Conservation (phyloP, 2,888 invertebrate genomes). For the Cactoblastis cactorum region DNA sequence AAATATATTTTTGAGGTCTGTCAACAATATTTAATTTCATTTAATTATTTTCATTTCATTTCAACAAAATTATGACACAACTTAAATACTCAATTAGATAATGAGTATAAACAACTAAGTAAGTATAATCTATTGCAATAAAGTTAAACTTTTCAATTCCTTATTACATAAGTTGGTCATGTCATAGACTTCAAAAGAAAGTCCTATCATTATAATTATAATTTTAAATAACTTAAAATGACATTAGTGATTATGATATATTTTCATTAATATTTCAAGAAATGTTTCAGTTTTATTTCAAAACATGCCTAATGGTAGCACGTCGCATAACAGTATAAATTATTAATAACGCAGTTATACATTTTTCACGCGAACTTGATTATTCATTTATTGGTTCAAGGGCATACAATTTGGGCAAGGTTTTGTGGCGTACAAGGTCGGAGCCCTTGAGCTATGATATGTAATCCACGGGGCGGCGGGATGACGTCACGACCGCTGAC, state of each 20-base stretch:
- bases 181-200: neutral
- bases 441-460: conserved; percentile 51
- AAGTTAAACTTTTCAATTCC: conserved; percentile 7
- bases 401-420: conserved; percentile 60
- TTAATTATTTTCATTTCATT: no score
- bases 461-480: conserved; percentile 74
- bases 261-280: no score
- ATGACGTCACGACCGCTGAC: conserved; percentile 81
- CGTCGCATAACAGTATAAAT: no score
- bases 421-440: conserved; percentile 66
- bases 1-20: neutral
- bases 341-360: no score
- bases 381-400: conserved; percentile 29
- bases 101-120: neutral
- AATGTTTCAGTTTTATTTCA: no score
- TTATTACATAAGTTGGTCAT: conserved; percentile 13
- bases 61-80: neutral
- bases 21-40: neutral
- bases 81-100: neutral
- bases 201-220: no score
- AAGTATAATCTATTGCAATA: neutral
- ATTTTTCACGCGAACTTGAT: no score
- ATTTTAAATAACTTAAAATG: no score
- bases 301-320: no score
- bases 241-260: no score